Conservation (phyloP, 2,888 invertebrate genomes). For the Heliconius hortense region DNA sequence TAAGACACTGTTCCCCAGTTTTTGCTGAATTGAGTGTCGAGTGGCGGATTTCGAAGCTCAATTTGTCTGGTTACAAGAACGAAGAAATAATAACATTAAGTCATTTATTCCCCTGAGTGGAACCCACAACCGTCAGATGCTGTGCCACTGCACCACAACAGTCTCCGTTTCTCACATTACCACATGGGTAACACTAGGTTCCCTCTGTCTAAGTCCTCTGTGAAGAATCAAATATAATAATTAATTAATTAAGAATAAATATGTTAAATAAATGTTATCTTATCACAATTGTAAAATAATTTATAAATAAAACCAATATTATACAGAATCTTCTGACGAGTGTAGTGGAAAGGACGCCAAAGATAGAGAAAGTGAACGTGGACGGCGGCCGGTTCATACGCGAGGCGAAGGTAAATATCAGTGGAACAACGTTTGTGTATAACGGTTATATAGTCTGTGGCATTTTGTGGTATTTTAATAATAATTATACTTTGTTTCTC, state of each 20-base stretch:
- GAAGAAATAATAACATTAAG: not conserved
- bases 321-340: constrained; percentile 94
- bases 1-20: too few relatives aligned
- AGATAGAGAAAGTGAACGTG: constrained; percentile 97
- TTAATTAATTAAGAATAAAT: too few relatives aligned
- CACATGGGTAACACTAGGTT: not conserved
- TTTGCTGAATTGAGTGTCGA: not conserved
- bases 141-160: not conserved
- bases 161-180: not conserved
- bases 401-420: constrained; percentile 96
- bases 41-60: not conserved
- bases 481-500: not conserved
- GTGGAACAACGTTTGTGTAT: constrained; percentile 26
- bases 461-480: constrained; percentile 49
- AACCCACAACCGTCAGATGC: accelerated
- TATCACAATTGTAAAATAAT: not conserved
- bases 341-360: constrained; percentile 95
- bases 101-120: too few relatives aligned
- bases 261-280: too few relatives aligned
- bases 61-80: not conserved
- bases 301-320: not conserved
- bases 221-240: too few relatives aligned
- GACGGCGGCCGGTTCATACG: constrained; percentile 97
- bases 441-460: constrained; percentile 44
- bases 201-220: too few relatives aligned